Conservation (phyloP, 2,888 invertebrate genomes). For the Mimachlamys varia region DNA sequence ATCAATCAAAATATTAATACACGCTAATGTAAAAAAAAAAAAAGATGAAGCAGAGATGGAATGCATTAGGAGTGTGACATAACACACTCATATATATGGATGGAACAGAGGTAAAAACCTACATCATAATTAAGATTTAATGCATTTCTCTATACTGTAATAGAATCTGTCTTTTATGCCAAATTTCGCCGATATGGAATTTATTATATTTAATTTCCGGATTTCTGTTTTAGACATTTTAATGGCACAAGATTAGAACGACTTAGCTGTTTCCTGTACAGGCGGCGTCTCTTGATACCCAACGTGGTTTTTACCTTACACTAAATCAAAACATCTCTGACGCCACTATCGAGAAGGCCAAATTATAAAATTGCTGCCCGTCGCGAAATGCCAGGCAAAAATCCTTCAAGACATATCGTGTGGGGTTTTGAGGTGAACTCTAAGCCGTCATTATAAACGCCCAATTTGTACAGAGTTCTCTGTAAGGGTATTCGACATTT, state of each 20-base stretch:
- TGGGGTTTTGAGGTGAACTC: not conserved
- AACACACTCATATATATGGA: not conserved
- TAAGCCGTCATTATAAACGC: constrained; percentile 13
- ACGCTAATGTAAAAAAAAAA: not conserved
- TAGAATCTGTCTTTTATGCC: constrained; percentile 29
- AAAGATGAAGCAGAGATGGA: not conserved
- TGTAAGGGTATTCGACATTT: constrained; percentile 14
- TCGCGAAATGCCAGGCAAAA: constrained; percentile 33
- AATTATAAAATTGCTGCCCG: constrained; percentile 36
- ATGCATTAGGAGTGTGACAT: not conserved
- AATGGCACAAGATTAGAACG: constrained; percentile 33
- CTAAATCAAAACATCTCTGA: constrained; percentile 24
- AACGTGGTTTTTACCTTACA: constrained; percentile 34
- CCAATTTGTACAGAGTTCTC: not conserved
- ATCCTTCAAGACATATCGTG: constrained; percentile 31
- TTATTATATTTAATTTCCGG: constrained; percentile 18
- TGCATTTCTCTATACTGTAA: constrained; percentile 13
- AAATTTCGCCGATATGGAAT: constrained; percentile 31
- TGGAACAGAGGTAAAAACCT: not conserved
- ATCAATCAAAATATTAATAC: constrained; percentile 9
- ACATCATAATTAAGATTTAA: constrained; percentile 18
- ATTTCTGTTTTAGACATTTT: constrained; percentile 36
- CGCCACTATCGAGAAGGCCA: constrained; percentile 31
- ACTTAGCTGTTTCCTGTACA: constrained; percentile 31
- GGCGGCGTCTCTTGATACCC: constrained; percentile 21